Percentiles rank a stretch among this genome's conserved stretches.
phyloP scores from a whole-genome alignment of 2,113 vertebrate species.

The Ondatra zibethicus region DNA sequence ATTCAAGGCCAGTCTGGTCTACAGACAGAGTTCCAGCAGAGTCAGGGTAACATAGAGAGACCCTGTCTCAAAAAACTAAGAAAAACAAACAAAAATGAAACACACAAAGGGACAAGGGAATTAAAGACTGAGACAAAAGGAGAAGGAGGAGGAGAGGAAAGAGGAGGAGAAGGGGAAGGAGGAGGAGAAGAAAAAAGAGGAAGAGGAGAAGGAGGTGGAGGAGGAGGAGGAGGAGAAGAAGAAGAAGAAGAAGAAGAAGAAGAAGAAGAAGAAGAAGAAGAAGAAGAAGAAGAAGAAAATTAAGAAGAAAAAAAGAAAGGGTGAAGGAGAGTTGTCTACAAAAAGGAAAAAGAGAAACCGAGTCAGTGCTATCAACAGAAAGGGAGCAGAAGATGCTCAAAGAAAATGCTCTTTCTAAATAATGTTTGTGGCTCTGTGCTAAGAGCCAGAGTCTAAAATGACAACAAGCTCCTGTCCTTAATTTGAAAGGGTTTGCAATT shows the following conservation, averaged over 20 bases:
- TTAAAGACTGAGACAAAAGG: background rate
- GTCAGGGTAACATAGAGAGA: background rate
- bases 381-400: background rate
- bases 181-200: no score
- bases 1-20: background rate
- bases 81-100: background rate
- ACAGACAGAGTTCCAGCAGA: background rate
- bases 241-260: no score
- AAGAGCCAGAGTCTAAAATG: background rate
- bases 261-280: background rate
- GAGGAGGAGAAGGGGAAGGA: background rate
- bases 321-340: background rate
- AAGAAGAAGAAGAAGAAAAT: no score
- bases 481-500: conserved; percentile 43
- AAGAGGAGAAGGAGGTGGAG: background rate
- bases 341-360: background rate
- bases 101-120: background rate
- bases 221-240: background rate
- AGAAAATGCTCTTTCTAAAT: background rate
- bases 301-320: background rate
- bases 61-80: background rate
- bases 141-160: background rate
- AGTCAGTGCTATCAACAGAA: background rate
- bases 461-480: background rate
- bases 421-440: background rate